Conservation (phyloP, 2,797 vertebrate species). For the Periparus ater region DNA sequence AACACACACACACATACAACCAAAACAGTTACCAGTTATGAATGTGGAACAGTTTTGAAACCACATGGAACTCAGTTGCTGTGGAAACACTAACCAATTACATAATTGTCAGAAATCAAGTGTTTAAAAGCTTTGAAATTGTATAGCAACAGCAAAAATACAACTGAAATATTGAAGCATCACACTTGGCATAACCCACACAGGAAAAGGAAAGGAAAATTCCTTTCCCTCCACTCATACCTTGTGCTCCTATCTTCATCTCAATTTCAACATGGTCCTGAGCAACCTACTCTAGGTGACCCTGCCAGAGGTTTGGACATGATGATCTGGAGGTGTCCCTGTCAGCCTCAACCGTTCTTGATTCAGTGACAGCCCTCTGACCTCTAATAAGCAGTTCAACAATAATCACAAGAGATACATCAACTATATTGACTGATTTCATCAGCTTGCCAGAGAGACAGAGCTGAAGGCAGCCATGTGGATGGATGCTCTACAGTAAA, state of each 20-base stretch:
- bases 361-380: neutral
- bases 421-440: neutral
- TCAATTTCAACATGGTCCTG: neutral
- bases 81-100: neutral
- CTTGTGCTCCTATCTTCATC: neutral
- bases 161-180: fast-evolving
- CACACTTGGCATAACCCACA: fast-evolving
- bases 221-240: neutral
- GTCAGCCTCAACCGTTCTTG: neutral
- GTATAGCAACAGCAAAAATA: neutral
- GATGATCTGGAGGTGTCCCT: neutral
- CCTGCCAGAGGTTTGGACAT: neutral
- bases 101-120: fast-evolving
- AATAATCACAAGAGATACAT: neutral
- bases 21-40: neutral
- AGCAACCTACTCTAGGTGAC: neutral
- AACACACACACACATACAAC: neutral
- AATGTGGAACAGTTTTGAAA: neutral
- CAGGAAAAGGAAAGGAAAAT: neutral
- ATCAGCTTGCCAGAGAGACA: neutral
- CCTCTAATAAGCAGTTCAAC: neutral
- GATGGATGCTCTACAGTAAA: neutral
- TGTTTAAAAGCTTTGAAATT: neutral
- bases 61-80: neutral
- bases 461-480: neutral